Evolutionary conservation across 2,797 vertebrate genomes (phyloP), one percentile per base, ranked within the genome.

Genomic region (Carduelis carduelis): DNA sequence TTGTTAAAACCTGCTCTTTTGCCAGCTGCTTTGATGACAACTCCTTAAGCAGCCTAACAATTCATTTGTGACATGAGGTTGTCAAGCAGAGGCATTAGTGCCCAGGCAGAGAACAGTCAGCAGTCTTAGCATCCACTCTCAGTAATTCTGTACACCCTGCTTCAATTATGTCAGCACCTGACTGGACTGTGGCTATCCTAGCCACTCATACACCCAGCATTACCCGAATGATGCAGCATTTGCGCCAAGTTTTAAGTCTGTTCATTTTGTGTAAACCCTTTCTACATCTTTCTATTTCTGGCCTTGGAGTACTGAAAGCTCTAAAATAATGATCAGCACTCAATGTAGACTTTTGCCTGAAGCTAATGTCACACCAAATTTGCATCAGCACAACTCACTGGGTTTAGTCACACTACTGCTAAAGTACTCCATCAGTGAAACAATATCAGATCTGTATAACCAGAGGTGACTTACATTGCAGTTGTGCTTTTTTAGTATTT

Each of bases 181-280:
- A 34, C 21, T 79, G 14, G 24, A 12, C 20, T 55, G 14, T 44
- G 28, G 53, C 23, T 65, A n/a, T 34, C 9, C 6, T 49, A 34
- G 6, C 3, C n/a, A 27, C 12, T 35, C 0, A 1, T 14, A 37
- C 4, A 6, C 26, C 7, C 1, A 3, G 49, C 1, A 12, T 49
- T 56, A 34, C 13, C 8, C 44, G 32, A 80, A 47, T 44, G 32
- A 49, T 41, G 32, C 4, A 75, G 11, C 8, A 20, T 68, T 78
- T 81, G 49, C 21, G 15, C 1, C 6, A 41, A 23, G 14, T 49
- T 86, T 77, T 37, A 74, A 13, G 11, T 66, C 18, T 52, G 9
- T 23, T 49, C 10, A 24, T 64, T 52, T 20, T 3, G 8, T 17
- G 6, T 50, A 63, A 83, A 41, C 9, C 9, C 4, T 43, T 87